Conservation (phyloP, 2,797 vertebrate genomes). For the Onychomys arenicola region DNA sequence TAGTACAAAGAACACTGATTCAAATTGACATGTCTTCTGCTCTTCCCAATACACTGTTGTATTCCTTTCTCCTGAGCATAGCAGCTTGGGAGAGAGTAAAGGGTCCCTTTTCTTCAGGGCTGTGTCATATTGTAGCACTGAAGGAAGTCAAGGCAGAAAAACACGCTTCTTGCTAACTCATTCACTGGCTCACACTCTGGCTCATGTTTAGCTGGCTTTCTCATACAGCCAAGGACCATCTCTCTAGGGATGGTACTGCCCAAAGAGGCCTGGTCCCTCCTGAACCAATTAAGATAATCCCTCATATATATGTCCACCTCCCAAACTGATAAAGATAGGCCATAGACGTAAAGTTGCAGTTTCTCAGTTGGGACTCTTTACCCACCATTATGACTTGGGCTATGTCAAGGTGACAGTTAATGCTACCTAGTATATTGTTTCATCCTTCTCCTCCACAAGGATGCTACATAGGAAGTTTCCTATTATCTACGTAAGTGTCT, state of each 20-base stretch:
- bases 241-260: neutral
- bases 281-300: neutral
- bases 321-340: neutral
- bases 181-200: neutral
- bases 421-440: neutral
- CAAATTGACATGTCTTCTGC: neutral
- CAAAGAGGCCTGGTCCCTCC: neutral
- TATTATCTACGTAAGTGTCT: neutral
- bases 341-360: neutral
- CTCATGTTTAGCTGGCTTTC: neutral
- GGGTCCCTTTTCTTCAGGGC: neutral
- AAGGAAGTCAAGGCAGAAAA: neutral
- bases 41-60: neutral
- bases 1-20: neutral
- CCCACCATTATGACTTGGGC: neutral
- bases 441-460: neutral
- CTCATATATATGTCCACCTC: neutral
- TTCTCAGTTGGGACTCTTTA: neutral
- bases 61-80: neutral
- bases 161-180: neutral
- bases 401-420: neutral
- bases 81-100: neutral
- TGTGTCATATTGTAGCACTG: neutral
- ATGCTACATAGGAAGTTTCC: neutral
- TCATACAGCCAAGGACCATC: neutral